Base-by-base conservation (phyloP, 2,797 vertebrate genomes). In the Oreonectes daqikongensis region DNA sequence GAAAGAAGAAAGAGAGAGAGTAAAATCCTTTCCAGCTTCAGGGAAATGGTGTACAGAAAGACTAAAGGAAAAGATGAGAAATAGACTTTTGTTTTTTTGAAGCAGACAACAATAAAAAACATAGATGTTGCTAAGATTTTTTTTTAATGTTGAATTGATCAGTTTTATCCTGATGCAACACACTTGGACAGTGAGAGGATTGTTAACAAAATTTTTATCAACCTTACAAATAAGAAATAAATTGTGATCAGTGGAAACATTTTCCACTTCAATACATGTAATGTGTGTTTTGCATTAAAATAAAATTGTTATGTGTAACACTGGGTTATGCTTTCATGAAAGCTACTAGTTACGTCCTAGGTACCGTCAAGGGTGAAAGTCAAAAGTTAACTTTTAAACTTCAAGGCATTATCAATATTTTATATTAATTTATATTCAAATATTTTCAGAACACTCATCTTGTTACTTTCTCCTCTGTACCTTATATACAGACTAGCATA, bases 1-100 rank as follows among this genome's bases (percentile, higher is more conserved):
- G 97, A 99, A 84, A 93, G 96, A 75, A 91, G 95, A 46, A 99
- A 99, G 87, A 92, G 96, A 30, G 97, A 99, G 85, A 98, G 95
- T 91, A 99, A 98, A 90, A 99, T 99, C 84, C 92, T 99, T 80
- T 96, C 96, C 5, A 98, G 95, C 87, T 98, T 99, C 87, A 94
- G 94, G 75, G 96, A 98, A 89, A 99, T 99, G 96, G 95, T 94
- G 42, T 92, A 93, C 85, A 89, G 92, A 74, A 93, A 93, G 79
- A 94, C 93, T 69, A 93, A 93, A 87, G 92, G 92, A 81, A 93
- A 93, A 80, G 92, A 94, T 5, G 92, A 93, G 69, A 94, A 93
- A 78, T 92, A 85, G 89, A 63, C 4, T 0, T 69, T 44, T 28
- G 24, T 1, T 68, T 9, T 40, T 67, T 6, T 26, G 57, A 42